Evolutionary conservation across 2,113 vertebrate genomes (phyloP).

Genomic region (Caretta caretta): DNA sequence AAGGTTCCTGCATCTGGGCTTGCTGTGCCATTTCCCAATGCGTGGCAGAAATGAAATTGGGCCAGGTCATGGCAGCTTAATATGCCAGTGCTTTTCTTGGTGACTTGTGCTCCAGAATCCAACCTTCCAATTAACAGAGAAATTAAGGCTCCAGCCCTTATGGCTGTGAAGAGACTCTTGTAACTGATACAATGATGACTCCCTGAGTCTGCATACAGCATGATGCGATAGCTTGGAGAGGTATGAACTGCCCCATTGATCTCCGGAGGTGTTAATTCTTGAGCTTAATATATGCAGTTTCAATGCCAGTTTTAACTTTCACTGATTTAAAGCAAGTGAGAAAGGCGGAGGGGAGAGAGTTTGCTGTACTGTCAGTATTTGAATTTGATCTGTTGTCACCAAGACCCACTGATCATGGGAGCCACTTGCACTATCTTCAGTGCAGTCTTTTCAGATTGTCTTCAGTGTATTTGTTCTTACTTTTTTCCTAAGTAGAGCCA

Average conservation of each 20-base stretch:
- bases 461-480: neutral
- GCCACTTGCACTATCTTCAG: conserved; percentile 62
- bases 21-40: neutral
- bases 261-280: neutral
- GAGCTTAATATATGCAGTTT: rapidly evolving
- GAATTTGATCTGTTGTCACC: neutral
- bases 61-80: neutral
- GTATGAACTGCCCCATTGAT: neutral
- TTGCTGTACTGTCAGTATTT: neutral
- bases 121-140: neutral
- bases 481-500: neutral
- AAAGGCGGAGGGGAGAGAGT: neutral
- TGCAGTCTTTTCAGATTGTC: conserved; percentile 19
- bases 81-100: rapidly evolving
- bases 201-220: neutral
- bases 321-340: neutral
- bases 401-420: conserved; percentile 24
- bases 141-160: neutral
- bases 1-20: neutral
- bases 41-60: rapidly evolving
- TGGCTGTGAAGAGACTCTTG: neutral
- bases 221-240: neutral
- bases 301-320: neutral
- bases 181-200: neutral
- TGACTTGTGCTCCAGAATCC: conserved; percentile 13